Conservation (phyloP, 1,140 invertebrate species). For the Rhagoletis pomonella region DNA sequence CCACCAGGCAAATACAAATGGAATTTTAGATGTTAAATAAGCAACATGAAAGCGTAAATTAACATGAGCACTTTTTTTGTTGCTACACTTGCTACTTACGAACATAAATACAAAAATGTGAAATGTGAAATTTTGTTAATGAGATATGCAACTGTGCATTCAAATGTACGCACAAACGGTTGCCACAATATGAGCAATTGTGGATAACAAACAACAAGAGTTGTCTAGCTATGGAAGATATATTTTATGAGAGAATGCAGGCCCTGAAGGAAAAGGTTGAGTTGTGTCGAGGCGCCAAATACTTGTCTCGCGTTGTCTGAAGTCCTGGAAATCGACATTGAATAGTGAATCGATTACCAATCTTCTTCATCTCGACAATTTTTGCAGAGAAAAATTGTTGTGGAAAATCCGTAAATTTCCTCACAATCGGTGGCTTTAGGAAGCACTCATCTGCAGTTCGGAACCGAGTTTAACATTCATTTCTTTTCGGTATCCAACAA, state of each 20-base stretch:
- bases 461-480: no score
- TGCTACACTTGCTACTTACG: neutral
- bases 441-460: no score
- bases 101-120: slow-evolving; percentile 15
- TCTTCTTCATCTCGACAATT: no score
- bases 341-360: no score
- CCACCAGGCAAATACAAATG: neutral
- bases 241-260: neutral
- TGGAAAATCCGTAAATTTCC: no score
- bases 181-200: slow-evolving; percentile 5
- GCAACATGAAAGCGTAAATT: slow-evolving; percentile 16
- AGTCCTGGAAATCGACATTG: no score
- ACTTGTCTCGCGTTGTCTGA: no score
- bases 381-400: no score
- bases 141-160: slow-evolving; percentile 47
- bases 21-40: slow-evolving; percentile 2
- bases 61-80: neutral
- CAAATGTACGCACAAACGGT: slow-evolving; percentile 36
- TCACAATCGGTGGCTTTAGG: no score
- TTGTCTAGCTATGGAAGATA: neutral
- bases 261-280: neutral
- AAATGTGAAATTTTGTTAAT: slow-evolving; percentile 32
- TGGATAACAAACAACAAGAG: slow-evolving; percentile 3
- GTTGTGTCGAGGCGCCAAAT: no score
- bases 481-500: no score